A percentile compares a stretch with the other conserved stretches of the same genome.
Evolutionary conservation across 2,888 invertebrate genomes (phyloP).

Genomic region (Caenorhabditis macrosperma): DNA sequence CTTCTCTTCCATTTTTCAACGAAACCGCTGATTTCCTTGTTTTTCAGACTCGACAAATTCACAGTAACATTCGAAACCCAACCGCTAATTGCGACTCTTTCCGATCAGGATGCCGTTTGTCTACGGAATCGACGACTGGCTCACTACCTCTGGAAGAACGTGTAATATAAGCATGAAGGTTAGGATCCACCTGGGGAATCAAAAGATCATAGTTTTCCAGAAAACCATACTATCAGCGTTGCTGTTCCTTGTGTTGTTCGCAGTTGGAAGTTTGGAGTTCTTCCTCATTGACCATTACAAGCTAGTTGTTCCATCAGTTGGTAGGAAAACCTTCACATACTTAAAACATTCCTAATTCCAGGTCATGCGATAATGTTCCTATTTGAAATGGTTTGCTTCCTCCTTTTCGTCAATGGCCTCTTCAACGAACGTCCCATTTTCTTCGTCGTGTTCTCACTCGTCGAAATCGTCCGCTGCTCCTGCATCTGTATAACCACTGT

Average conservation of each 20-base stretch:
- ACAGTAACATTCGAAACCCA: not conserved
- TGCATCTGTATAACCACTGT: constrained; percentile 51
- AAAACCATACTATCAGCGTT: constrained; percentile 57
- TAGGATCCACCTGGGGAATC: not conserved
- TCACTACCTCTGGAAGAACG: constrained; percentile 30
- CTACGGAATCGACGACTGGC: constrained; percentile 56
- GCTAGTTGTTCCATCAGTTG: constrained; percentile 57
- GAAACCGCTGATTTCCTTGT: not conserved
- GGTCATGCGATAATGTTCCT: constrained; percentile 66
- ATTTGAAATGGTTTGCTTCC: constrained; percentile 61
- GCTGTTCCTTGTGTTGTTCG: constrained; percentile 56
- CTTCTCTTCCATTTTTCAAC: too few relatives aligned
- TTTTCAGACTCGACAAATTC: not conserved
- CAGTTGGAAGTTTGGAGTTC: constrained; percentile 61
- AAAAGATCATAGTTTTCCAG: constrained; percentile 40
- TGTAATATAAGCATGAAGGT: constrained; percentile 62
- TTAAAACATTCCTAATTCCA: constrained; percentile 20
- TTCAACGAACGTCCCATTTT: constrained; percentile 57
- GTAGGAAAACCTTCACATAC: constrained; percentile 28
- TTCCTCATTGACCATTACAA: constrained; percentile 69
- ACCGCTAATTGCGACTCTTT: constrained; percentile 21
- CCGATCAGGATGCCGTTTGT: constrained; percentile 41
- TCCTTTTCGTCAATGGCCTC: constrained; percentile 61
- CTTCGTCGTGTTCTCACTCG: constrained; percentile 59
- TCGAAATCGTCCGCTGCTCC: constrained; percentile 54